Evolutionary conservation across 53 echinoderm and acorn worm genomes (phyloP).

Genomic region (Paracentrotus lividus): DNA sequence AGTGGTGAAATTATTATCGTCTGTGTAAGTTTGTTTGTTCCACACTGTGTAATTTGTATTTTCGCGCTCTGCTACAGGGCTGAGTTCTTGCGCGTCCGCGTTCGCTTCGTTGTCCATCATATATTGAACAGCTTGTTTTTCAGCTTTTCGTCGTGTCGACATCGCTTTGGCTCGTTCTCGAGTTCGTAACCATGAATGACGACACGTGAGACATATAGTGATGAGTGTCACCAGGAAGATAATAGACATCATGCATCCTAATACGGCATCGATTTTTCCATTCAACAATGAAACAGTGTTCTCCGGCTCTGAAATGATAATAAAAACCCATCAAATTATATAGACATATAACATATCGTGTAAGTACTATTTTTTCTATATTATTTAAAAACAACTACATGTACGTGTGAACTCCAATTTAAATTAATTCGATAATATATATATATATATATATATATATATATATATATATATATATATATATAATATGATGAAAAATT

Average conservation of each 20-base stretch:
- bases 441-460: no score
- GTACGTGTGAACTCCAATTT: no score
- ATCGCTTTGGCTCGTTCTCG: constrained; percentile 84
- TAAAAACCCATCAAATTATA: not conserved
- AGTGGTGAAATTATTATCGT: not conserved
- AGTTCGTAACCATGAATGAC: constrained; percentile 92
- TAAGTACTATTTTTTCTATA: no score
- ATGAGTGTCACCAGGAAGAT: constrained; percentile 82
- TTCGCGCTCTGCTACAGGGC: constrained; percentile 51
- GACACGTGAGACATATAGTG: constrained; percentile 85
- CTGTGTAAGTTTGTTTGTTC: not conserved
- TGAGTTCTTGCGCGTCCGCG: constrained; percentile 67
- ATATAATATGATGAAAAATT: no score
- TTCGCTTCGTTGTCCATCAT: constrained; percentile 89
- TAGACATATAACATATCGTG: not conserved
- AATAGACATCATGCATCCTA: constrained; percentile 85
- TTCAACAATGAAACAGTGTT: constrained; percentile 58
- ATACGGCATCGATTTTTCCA: constrained; percentile 81
- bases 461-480: no score
- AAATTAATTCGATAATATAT: no score
- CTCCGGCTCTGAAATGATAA: constrained; percentile 68
- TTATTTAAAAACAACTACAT: no score
- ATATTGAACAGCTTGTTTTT: constrained; percentile 85
- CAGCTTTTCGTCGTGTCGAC: constrained; percentile 75
- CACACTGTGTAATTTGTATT: constrained; percentile 56